Base-by-base conservation (phyloP, 2,888 invertebrate species). In the Meta bourneti region DNA sequence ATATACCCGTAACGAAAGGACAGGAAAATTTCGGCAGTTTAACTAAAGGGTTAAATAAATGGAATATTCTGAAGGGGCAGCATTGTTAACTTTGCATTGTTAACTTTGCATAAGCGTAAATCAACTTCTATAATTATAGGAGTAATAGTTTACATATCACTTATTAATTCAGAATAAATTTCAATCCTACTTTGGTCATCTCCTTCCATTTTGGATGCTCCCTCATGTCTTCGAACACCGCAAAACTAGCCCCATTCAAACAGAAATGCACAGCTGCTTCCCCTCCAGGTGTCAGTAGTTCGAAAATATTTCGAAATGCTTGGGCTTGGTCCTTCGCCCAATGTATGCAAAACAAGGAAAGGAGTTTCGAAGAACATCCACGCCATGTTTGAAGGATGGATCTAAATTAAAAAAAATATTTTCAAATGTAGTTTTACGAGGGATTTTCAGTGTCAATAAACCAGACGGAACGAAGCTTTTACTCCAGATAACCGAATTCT, bases 321-420 rank as follows among this genome's bases (percentile, higher is more conserved):
- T 81, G 20, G 20, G 74, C 69, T 48, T 89, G 81, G 70, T 93
- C 87, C 13, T 88, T 83, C 13, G 92, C 20, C 93, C 93, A 93
- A 70, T 93, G 89, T n/a, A 93, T 34, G 75, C 92, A 90, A 54
- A 82, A 89, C 11, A 92, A 61, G 1, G 93, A 92, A 4, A 90
- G 19, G 8, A 93, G 20, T 71, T 86, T 80, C 5, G 86, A 71
- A 9, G 61, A 48, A 9, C 48, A 8, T 16, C 49, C 48, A 13
- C 11, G 9, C 85, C 85, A 86, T 86, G 49, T 5, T 20, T 72
- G 6, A 9, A 83, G 0, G 1, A 71, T 51, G 8, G 4, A n/a
- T 16, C 83, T 72, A 48, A 34, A 69, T 16, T n/a, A n/a, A n/a
- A 61, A 4, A 61, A 16, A 61, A 13, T 0, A 61, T 16, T 61